These are phyloP conservation scores for Syngnathus typhle DNA, from an alignment of 2,113 vertebrate species.

Conservation along the genomic window DNA sequence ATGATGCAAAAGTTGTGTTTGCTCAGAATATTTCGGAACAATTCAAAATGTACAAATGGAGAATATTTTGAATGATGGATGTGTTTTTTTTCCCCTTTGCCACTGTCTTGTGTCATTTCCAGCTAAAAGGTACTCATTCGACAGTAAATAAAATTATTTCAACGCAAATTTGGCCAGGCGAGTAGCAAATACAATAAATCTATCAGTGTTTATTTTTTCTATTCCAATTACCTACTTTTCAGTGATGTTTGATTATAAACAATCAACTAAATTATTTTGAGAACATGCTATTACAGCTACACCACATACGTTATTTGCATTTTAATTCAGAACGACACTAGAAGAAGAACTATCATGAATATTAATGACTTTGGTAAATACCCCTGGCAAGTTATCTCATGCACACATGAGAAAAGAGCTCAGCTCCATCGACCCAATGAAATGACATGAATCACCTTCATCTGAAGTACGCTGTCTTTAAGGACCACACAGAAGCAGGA, in stretches of 20 bases:
- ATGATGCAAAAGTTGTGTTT: background rate
- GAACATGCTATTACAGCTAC: constrained; percentile 37
- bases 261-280: background rate
- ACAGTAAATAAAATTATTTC: background rate
- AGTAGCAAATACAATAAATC: background rate
- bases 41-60: background rate
- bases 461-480: constrained; percentile 31
- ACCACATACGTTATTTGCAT: constrained; percentile 60
- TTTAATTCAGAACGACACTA: constrained; percentile 50
- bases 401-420: constrained; percentile 59
- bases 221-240: background rate
- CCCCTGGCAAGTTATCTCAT: constrained; percentile 65
- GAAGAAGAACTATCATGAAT: constrained; percentile 42
- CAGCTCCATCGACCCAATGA: constrained; percentile 33
- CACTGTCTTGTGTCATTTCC: background rate
- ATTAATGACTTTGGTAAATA: constrained; percentile 70
- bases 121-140: background rate
- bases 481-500: constrained; percentile 52
- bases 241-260: background rate
- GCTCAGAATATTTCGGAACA: background rate
- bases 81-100: background rate
- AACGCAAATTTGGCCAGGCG: background rate
- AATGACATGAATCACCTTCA: constrained; percentile 35
- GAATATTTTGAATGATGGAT: background rate
- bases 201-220: background rate